Base-by-base conservation (phyloP, 2,888 invertebrate species). In the Ganaspis brasiliensis region DNA sequence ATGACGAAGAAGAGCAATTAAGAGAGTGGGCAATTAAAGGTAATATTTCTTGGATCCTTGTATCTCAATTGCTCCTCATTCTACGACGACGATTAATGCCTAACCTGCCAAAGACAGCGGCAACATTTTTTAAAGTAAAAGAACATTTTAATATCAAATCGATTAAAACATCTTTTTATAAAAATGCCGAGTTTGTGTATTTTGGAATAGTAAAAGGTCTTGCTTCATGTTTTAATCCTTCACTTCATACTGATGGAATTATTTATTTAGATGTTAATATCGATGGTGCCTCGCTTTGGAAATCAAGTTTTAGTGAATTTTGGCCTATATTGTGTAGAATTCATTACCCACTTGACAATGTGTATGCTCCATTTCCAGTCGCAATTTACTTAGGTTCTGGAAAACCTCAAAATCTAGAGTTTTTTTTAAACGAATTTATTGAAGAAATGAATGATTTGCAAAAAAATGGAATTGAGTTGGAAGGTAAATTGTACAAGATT, bases 401-500 rank as follows among this genome's bases (percentile, higher is more conserved):
- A n/a, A n/a, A n/a, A n/a, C n/a, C n/a, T n/a, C n/a, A n/a, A n/a
- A n/a, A n/a, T n/a, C n/a, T n/a, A n/a, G 26, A 14, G 31, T 21
- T 21, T 72, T 55, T 35, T 45, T 70, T 24, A 45, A 5, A 35
- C 5, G 37, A 57, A 72, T 72, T 72, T 16, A 37, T 59, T 19
- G 24, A 59, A 40, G 59, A 59, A 59, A 21, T 59, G 19, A 45
- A 59, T n/a, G 2, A 40, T 24, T 73, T 73, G n/a, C 49, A 49
- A 49, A n/a, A 49, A 49, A n/a, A 49, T 16, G 49, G n/a, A 4
- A 2, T 49, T n/a, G n/a, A 49, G n/a, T 6, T 49, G n/a, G 49
- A 49, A 49, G 49, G 49, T 0, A 49, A n/a, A n/a, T 49, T 49
- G 16, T n/a, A n/a, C n/a, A n/a, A n/a, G n/a, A n/a, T n/a, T n/a